Evolutionary conservation across 2,888 invertebrate genomes (phyloP), one percentile per base, ranked within the genome.

Genomic region (Drosophila multiciliata): DNA sequence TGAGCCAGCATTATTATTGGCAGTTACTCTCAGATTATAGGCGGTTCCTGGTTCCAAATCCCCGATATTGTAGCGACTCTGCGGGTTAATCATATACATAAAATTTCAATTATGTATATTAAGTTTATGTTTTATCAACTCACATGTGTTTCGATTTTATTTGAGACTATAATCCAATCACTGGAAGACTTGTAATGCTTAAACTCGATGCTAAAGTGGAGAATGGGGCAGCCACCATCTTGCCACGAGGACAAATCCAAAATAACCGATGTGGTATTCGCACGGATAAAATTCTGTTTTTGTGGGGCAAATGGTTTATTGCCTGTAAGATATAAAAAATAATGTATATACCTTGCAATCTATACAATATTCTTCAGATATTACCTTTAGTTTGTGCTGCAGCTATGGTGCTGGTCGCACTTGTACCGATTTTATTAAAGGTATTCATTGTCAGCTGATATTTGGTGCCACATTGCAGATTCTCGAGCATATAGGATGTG

Each of bases 211-310:
- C 92, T 92, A 54, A 96, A 96, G 70, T 96, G 96, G 1, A 95
- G 94, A 82, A 97, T 96, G 0, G 96, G 95, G 91, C 97, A 98
- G 48, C 97, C 97, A 1, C 96, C 96, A 83, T 96, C 96, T 26
- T 96, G 95, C 97, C 97, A 97, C 9, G 96, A 95, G 60, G 95
- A 95, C 74, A 97, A 94, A 89, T 96, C 96, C 23, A 97, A 94
- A 59, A 96, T 94, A 23, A 96, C 95, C 1, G 96, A 96, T 0
- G 97, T 97, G 0, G 96, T 95, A 91, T 97, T 97, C 73, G 96
- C 94, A 53, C 95, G 94, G 4, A 97, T 94, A 36, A 97, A 95
- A 78, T 96, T 95, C 73, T 96, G 95, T 40, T 96, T 95, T 66
- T 95, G 95, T 0, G 97, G 96, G 17, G 95, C 93, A 69, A 95